Base-by-base conservation (phyloP, 2,888 invertebrate species). In the Cecidostiba fungosa region DNA sequence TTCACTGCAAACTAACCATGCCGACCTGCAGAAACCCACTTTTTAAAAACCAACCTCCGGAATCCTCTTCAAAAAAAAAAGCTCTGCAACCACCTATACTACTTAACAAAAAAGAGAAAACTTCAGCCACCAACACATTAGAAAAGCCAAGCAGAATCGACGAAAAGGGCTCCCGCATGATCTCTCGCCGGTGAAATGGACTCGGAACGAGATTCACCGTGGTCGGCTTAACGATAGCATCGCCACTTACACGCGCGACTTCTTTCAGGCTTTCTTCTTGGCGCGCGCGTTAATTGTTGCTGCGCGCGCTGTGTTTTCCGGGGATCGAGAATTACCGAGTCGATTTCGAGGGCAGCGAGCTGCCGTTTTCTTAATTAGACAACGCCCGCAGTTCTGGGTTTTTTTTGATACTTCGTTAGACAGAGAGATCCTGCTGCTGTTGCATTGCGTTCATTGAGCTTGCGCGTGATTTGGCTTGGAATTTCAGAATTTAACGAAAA, bases 231-330 rank as follows among this genome's bases (percentile, higher is more conserved):
- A 80, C 81, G 85, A 85, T 81, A 81, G 77, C 84, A 74, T 84
- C 82, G 66, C 82, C 59, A 74, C 81, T 39, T 84, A 85, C 23
- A 82, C 82, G 82, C 81, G 85, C 84, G 79, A 80, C 84, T 77
- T 73, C 66, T 29, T 23, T 70, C 74, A 16, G 19, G 26, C 23
- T 70, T 73, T 69, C 29, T 43, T 66, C 26, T 10, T 77, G 50
- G 73, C 47, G 50, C 39, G 50, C 39, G 72, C 83, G 86, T 84
- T 86, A 86, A 86, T 83, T 83, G 80, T 83, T 80, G 70, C 66
- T 23, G 14, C 39, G 8, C 39, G 12, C 26, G 29, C 70, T 69
- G 43, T 43, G 36, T 59, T 78, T 84, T 82, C 19, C 12, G 3
- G 19, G 19, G 8, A 59, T 36, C 14, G 36, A 1, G 32, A 12